Base-by-base conservation (phyloP, 1,140 invertebrate genomes). In the Copidosoma floridanum region DNA sequence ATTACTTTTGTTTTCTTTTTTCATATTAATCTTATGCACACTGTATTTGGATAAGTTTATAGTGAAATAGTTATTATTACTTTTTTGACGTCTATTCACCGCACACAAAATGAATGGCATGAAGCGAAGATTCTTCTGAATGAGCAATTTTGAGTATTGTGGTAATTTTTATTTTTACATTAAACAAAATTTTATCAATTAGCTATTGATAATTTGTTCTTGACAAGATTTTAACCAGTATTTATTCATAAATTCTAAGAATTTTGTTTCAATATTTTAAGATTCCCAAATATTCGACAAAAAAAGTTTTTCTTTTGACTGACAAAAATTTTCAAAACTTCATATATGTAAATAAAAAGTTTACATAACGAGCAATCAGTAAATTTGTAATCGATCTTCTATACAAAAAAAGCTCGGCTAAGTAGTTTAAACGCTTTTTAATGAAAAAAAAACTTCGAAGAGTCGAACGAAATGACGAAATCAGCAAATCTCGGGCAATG, bases 1-100 rank as follows among this genome's bases (percentile, higher is more conserved):
- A 58, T 58, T 41, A 48, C 56, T 61, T 46, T 55, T 56, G 20
- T 59, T 63, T 63, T 57, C 53, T 60, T 48, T 44, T 37, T 35
- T 27, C 18, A 53, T 35, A 48, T 44, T 18, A 32, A 51, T n/a
- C n/a, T n/a, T n/a, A n/a, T n/a, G n/a, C n/a, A 43, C 10, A 32
- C 1, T 58, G 35, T 40, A 50, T 43, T 35, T n/a, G 37, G 24
- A 20, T 60, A 60, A 52, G 21, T 60, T 60, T 53, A 7, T 38
- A 54, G 32, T n/a, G 18, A 54, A 38, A 43, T n/a, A n/a, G n/a
- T n/a, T 50, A 35, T 43, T 50, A 6, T 40, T n/a, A n/a, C n/a
- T n/a, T n/a, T n/a, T n/a, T n/a, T n/a, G n/a, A n/a, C n/a, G n/a
- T n/a, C n/a, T n/a, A n/a, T n/a, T n/a, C n/a, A n/a, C n/a, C n/a